Evolutionary conservation across 2,113 vertebrate genomes (phyloP).

Genomic region (Girardinichthys multiradiatus): DNA sequence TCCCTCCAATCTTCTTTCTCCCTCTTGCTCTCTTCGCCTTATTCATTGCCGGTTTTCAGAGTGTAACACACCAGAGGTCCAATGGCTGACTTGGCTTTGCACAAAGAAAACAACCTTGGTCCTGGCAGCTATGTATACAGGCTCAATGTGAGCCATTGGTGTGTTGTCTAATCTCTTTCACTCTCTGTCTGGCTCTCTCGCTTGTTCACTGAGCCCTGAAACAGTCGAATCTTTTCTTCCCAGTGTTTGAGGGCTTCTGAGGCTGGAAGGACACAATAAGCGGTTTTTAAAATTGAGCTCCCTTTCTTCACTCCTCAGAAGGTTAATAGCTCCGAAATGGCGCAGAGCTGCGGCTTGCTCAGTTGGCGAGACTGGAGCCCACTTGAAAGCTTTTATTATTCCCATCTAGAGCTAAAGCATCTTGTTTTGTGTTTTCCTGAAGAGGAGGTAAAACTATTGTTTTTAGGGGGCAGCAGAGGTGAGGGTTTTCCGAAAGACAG

Average conservation of each 20-base stretch:
- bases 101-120: conserved; percentile 76
- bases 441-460: conserved; percentile 74
- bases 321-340: conserved; percentile 78
- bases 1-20: conserved; percentile 66
- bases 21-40: conserved; percentile 32
- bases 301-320: conserved; percentile 71
- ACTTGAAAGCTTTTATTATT: conserved; percentile 79
- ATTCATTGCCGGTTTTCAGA: conserved; percentile 41
- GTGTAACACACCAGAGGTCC: conserved; percentile 65
- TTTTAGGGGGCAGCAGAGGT: conserved; percentile 82
- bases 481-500: conserved; percentile 67
- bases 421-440: conserved; percentile 68
- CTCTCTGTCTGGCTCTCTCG: conserved; percentile 63
- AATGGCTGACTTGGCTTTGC: conserved; percentile 58
- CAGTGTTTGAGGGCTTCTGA: conserved; percentile 72
- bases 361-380: conserved; percentile 66
- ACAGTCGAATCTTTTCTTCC: conserved; percentile 74
- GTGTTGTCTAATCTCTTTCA: conserved; percentile 79
- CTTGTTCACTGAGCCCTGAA: conserved; percentile 72
- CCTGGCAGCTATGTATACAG: conserved; percentile 69
- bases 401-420: conserved; percentile 68
- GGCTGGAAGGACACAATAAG: conserved; percentile 78
- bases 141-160: conserved; percentile 64
- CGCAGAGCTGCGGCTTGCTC: conserved; percentile 63
- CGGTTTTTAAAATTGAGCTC: conserved; percentile 75